Evolutionary conservation across 1,140 invertebrate species (phyloP).

Genomic region (Platyscapa corneri): DNA sequence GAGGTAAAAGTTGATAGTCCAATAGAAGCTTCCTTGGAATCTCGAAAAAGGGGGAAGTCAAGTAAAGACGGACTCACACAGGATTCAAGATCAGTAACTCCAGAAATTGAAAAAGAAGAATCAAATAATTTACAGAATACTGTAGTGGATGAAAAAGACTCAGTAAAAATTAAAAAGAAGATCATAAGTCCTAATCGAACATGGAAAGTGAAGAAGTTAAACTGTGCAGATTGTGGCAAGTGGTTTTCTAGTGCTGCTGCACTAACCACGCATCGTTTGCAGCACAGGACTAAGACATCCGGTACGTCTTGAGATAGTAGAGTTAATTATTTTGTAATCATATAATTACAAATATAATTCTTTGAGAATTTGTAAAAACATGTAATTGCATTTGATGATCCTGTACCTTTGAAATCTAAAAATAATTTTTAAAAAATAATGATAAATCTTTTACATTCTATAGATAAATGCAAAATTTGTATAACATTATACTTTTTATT

Average conservation of each 20-base stretch:
- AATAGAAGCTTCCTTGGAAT: not conserved
- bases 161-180: slow-evolving; percentile 31
- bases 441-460: not conserved
- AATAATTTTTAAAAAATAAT: not conserved
- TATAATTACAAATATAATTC: not conserved
- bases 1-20: not conserved
- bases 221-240: slow-evolving; percentile 61
- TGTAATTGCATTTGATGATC: slow-evolving; percentile 3
- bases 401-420: not conserved
- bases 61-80: not conserved
- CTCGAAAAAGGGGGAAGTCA: not conserved
- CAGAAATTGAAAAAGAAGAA: not conserved
- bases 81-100: not conserved
- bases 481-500: not conserved
- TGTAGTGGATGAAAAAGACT: not conserved
- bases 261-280: slow-evolving; percentile 59
- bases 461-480: no score
- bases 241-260: slow-evolving; percentile 63
- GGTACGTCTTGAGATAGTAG: slow-evolving; percentile 54
- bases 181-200: slow-evolving; percentile 47
- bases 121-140: not conserved
- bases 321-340: not conserved
- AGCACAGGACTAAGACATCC: slow-evolving; percentile 65
- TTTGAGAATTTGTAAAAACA: not conserved
- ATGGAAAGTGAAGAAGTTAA: slow-evolving; percentile 62